These are phyloP conservation scores for Nineta flava DNA, from an alignment of 2,888 invertebrate species.

Conservation along the genomic window DNA sequence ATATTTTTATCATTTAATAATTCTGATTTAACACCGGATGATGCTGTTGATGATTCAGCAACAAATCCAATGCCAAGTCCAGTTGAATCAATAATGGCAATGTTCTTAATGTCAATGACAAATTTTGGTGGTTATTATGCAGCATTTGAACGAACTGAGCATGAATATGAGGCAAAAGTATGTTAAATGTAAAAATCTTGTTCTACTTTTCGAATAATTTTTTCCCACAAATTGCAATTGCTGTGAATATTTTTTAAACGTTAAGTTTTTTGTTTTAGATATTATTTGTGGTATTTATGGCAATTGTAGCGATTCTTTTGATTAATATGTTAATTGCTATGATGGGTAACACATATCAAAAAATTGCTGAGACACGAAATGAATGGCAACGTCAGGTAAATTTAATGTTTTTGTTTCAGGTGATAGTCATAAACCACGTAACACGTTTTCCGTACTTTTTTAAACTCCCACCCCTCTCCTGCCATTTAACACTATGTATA, in stretches of 20 bases:
- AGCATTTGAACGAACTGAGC: constrained; percentile 76
- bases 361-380: constrained; percentile 91
- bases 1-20: constrained; percentile 81
- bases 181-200: constrained; percentile 6
- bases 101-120: constrained; percentile 96
- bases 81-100: constrained; percentile 89
- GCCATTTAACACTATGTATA: too few relatives aligned
- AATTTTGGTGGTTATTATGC: constrained; percentile 92
- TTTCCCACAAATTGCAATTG: constrained; percentile 1
- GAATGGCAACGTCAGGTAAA: constrained; percentile 87
- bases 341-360: constrained; percentile 99
- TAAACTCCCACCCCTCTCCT: too few relatives aligned
- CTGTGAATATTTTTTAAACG: too few relatives aligned
- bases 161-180: constrained; percentile 81
- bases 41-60: constrained; percentile 64
- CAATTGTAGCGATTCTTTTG: constrained; percentile 82
- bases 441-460: too few relatives aligned
- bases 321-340: constrained; percentile 98
- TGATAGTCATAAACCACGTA: too few relatives aligned
- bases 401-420: too few relatives aligned
- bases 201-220: neutral
- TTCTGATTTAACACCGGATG: constrained; percentile 58
- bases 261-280: constrained; percentile 41
- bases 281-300: constrained; percentile 94
- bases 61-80: constrained; percentile 83